These are phyloP conservation scores for Stenopsyche tienmushanensis DNA, from an alignment of 1,140 invertebrate species.

Conservation along the genomic window DNA sequence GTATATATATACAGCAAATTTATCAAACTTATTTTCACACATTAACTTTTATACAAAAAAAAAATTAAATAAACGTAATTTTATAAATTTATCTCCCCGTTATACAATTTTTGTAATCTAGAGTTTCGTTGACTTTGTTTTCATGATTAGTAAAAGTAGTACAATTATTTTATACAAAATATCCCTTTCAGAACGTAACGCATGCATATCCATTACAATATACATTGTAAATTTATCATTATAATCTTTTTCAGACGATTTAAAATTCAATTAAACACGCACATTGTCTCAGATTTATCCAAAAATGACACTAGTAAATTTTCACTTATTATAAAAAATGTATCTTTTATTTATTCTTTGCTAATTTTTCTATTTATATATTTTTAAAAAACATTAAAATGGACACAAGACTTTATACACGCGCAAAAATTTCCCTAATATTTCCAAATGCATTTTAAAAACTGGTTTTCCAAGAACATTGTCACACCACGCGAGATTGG, in stretches of 20 bases:
- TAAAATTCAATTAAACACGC: slow-evolving; percentile 12
- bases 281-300: not conserved
- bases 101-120: too few relatives aligned
- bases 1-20: not conserved
- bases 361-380: slow-evolving; percentile 1
- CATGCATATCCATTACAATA: not conserved
- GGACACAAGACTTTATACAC: slow-evolving; percentile 27
- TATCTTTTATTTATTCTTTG: not conserved
- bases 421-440: slow-evolving; percentile 14
- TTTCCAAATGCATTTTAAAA: slow-evolving; percentile 4
- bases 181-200: not conserved
- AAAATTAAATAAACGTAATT: not conserved
- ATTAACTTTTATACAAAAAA: not conserved
- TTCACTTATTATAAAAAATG: slow-evolving; percentile 4
- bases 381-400: slow-evolving; percentile 26
- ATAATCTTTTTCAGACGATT: not conserved
- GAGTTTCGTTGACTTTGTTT: slow-evolving; percentile 13
- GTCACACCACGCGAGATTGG: not conserved
- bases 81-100: slow-evolving; percentile 1
- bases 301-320: slow-evolving; percentile 13
- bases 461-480: slow-evolving; percentile 14
- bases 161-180: not conserved
- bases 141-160: not conserved
- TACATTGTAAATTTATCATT: not conserved
- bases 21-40: not conserved